These are phyloP conservation scores for Semicossyphus pulcher DNA, from an alignment of 2,113 vertebrate species.

Conservation along the genomic window DNA sequence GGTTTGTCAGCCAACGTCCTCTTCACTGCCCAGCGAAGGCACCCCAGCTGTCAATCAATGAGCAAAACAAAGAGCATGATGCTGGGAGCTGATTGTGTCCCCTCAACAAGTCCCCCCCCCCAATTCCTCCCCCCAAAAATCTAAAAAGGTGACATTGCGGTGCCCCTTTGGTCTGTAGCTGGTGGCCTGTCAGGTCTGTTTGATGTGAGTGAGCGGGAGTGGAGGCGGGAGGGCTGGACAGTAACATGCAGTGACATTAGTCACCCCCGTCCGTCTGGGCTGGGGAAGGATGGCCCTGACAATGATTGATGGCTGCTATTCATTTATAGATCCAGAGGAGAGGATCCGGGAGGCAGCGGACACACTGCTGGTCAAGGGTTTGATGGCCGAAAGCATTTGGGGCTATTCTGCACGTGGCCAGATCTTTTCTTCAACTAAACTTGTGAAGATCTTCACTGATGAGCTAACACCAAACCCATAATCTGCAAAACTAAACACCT, in stretches of 20 bases:
- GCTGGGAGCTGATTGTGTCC: constrained; percentile 71
- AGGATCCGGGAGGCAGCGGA: constrained; percentile 49
- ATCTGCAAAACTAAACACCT: not conserved
- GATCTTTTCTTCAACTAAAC: constrained; percentile 21
- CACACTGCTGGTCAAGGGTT: constrained; percentile 18
- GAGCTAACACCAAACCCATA: not conserved
- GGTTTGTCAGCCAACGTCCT: constrained; percentile 56
- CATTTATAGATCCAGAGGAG: constrained; percentile 88
- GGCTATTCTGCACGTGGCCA: constrained; percentile 60
- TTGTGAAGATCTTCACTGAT: not conserved
- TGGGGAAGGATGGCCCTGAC: constrained; percentile 91
- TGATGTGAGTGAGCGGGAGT: constrained; percentile 88
- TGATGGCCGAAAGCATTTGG: constrained; percentile 60
- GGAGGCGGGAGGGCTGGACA: constrained; percentile 92
- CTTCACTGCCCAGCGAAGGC: constrained; percentile 59
- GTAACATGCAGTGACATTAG: constrained; percentile 96
- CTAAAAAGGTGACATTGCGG: constrained; percentile 96
- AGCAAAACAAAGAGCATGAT: constrained; percentile 70
- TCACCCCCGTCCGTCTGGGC: constrained; percentile 92
- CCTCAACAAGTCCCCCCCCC: constrained; percentile 76
- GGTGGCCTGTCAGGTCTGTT: constrained; percentile 95
- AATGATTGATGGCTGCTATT: constrained; percentile 97
- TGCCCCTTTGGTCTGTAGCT: constrained; percentile 87
- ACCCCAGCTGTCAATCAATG: constrained; percentile 76
- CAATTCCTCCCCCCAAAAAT: constrained; percentile 74